Evolutionary conservation across 2,113 vertebrate genomes (phyloP).

Genomic region (Rynchops niger): DNA sequence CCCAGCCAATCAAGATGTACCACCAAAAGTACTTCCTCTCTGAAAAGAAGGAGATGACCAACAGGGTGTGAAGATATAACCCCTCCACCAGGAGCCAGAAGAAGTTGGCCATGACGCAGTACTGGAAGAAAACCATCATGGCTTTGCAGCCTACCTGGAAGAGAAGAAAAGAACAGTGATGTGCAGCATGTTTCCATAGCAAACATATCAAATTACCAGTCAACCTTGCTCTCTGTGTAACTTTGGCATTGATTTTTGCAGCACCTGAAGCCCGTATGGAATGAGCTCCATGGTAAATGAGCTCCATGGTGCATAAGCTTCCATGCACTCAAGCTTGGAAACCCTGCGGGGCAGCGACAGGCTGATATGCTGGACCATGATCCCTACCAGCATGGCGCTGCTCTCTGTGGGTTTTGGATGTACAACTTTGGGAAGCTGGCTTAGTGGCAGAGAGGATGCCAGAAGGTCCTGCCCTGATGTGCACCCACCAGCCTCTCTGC

Average conservation of each 20-base stretch:
- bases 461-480: background rate
- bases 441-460: background rate
- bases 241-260: background rate
- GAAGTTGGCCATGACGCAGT: slow-evolving; percentile 96
- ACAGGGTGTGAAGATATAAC: slow-evolving; percentile 89
- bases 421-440: background rate
- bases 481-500: background rate
- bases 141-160: slow-evolving; percentile 91
- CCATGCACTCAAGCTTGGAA: background rate
- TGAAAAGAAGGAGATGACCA: slow-evolving; percentile 95
- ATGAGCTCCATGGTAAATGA: background rate
- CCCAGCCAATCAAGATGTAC: slow-evolving; percentile 97
- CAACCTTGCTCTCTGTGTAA: background rate
- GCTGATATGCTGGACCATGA: background rate
- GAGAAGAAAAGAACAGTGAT: background rate
- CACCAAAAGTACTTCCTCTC: slow-evolving; percentile 98
- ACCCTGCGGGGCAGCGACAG: background rate
- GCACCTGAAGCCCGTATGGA: background rate
- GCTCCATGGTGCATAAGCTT: background rate
- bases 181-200: background rate
- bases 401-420: background rate
- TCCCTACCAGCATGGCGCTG: background rate
- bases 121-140: slow-evolving; percentile 93
- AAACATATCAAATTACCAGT: background rate
- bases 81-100: slow-evolving; percentile 98